Evolutionary conservation across 2,797 vertebrate species (phyloP), one percentile per base, ranked within the genome.

Genomic region (Craterocephalus amniculus): DNA sequence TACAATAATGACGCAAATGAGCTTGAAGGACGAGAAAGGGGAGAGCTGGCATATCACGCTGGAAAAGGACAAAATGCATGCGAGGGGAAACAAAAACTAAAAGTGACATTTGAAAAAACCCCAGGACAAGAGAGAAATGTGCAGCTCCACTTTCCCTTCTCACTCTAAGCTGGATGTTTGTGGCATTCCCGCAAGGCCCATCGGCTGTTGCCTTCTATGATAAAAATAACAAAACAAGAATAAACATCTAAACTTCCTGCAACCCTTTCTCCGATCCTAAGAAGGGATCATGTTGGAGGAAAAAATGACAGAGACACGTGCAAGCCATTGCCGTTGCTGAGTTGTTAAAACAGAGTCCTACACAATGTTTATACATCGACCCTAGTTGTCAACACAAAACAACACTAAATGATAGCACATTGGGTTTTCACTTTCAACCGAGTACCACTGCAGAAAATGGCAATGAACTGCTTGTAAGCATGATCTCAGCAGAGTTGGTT

Each of bases 81-180:
- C 4, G 3, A 55, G 45, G 31, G 49, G 45, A 63, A 83, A 83
- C 65, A 58, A 69, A 77, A 40, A 77, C 72, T 60, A 57, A 77
- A 79, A 74, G 80, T 83, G 89, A 87, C 87, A 89, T 90, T 90
- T 89, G 76, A 85, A 83, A 71, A 70, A 70, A 85, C 77, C 74
- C 10, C 16, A 8, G 83, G 83, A 87, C 68, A 43, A 63, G 35
- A 71, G 31, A 76, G 72, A 71, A 77, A 62, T 40, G 59, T 78
- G 79, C 27, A 31, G 54, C 32, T 75, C 64, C 24, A 79, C 66
- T 61, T 69, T 55, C 52, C 36, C 45, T 2, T 63, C 69, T 67
- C 48, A 14, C 55, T 63, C 72, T 65, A 58, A 82, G 81, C 67
- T 80, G 22, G 83, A 89, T 73, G 75, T 75, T 72, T 32, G 40